phyloP scores from a whole-genome alignment of 1,140 invertebrate species.

The Polypedilum pembai region DNA sequence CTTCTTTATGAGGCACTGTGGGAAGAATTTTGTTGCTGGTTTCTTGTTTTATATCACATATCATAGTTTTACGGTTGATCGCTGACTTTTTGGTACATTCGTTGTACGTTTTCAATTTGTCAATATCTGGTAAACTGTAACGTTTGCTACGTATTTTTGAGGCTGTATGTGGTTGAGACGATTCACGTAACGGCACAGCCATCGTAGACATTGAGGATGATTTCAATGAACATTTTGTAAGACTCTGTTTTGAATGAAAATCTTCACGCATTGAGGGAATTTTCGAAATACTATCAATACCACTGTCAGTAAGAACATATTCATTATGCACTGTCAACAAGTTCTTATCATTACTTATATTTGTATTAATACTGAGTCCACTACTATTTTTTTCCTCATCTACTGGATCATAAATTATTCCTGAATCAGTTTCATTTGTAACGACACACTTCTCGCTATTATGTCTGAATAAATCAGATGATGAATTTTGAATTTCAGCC shows the following conservation, averaged over 20 bases:
- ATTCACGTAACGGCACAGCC: background rate
- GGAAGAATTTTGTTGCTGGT: background rate
- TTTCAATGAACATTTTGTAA: conserved; percentile 10
- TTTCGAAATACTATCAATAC: conserved; percentile 36
- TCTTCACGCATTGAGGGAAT: background rate
- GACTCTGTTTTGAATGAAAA: conserved; percentile 6
- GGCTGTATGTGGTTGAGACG: background rate
- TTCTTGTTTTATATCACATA: conserved; percentile 19
- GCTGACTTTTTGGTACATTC: background rate
- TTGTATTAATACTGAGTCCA: conserved; percentile 22
- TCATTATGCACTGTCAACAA: background rate
- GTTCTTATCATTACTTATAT: background rate
- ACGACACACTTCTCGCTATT: background rate
- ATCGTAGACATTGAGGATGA: background rate
- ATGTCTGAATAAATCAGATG: background rate
- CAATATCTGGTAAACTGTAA: conserved; percentile 15
- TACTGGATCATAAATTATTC: background rate
- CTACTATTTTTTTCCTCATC: background rate
- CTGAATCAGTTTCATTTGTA: background rate
- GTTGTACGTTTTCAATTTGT: conserved; percentile 8
- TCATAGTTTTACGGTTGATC: background rate
- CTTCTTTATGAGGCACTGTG: background rate
- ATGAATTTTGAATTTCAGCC: background rate
- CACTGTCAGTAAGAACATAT: conserved; percentile 34
- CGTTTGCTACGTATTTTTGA: conserved; percentile 23